Conservation (phyloP, 2,113 vertebrate genomes). For the Sinocyclocheilus anshuiensis region DNA sequence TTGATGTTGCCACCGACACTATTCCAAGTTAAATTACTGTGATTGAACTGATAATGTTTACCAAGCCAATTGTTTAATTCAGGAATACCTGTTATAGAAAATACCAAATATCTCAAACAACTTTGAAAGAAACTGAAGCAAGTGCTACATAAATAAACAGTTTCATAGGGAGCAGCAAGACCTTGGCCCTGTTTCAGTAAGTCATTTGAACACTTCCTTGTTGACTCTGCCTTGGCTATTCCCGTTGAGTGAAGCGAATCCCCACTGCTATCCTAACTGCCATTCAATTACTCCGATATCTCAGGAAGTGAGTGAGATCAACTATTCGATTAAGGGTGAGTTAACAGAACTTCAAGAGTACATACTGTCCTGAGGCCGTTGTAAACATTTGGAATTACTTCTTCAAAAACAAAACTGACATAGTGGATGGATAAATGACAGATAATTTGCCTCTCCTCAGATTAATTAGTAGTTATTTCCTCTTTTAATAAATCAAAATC, state of each 20-base stretch:
- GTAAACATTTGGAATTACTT: slow-evolving; percentile 9
- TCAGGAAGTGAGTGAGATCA: slow-evolving; percentile 27
- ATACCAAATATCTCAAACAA: not conserved
- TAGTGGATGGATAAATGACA: not conserved
- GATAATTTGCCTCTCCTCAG: not conserved
- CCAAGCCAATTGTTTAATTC: not conserved
- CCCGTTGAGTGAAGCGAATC: slow-evolving; percentile 7
- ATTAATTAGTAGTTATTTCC: not conserved
- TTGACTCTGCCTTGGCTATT: slow-evolving; percentile 19
- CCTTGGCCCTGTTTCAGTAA: not conserved
- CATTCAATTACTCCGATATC: slow-evolving; percentile 12
- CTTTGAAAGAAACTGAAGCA: not conserved
- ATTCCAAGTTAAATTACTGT: slow-evolving; percentile 2
- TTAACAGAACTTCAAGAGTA: slow-evolving; percentile 23
- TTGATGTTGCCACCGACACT: slow-evolving; percentile 34
- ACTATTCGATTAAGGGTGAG: slow-evolving; percentile 17
- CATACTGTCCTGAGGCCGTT: not conserved
- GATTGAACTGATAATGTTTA: slow-evolving; percentile 9
- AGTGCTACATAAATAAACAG: not conserved
- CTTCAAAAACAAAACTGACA: not conserved
- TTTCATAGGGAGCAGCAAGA: not conserved
- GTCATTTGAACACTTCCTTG: slow-evolving; percentile 35
- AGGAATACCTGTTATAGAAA: not conserved
- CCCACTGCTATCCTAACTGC: slow-evolving; percentile 10
- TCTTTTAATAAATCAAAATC: not conserved